phyloP scores from a whole-genome alignment of 2,888 invertebrate genomes.

The Chironomus riparius region DNA sequence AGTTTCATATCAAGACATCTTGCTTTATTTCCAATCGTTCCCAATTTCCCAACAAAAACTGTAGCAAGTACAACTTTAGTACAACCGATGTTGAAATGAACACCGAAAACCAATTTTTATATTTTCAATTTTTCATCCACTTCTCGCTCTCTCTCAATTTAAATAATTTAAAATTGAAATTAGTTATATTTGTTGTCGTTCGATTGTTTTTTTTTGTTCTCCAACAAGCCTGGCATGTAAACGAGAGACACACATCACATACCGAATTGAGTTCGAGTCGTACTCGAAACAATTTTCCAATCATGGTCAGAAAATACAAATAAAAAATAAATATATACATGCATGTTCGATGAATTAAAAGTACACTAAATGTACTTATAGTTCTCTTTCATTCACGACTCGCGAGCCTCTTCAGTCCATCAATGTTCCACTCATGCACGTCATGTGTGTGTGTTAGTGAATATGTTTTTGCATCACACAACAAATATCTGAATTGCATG shows the following conservation, averaged over 20 bases:
- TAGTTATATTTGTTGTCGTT: neutral
- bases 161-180: neutral
- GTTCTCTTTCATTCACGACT: neutral
- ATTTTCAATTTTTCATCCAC: too few relatives aligned
- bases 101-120: too few relatives aligned
- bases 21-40: too few relatives aligned
- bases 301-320: neutral
- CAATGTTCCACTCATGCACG: neutral
- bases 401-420: neutral
- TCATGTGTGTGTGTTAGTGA: neutral
- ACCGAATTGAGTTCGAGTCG: neutral
- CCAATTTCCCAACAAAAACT: too few relatives aligned
- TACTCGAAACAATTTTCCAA: neutral
- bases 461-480: neutral
- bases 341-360: neutral
- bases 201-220: too few relatives aligned
- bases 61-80: too few relatives aligned
- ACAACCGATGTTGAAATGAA: too few relatives aligned
- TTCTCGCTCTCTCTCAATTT: neutral
- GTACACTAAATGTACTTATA: neutral
- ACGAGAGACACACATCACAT: too few relatives aligned
- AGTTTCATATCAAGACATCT: too few relatives aligned
- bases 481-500: slow-evolving; percentile 26
- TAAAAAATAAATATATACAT: too few relatives aligned
- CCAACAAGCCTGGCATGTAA: too few relatives aligned